Evolutionary conservation across 2,113 vertebrate species (phyloP), one percentile per base, ranked within the genome.

Genomic region (Mobula hypostoma): DNA sequence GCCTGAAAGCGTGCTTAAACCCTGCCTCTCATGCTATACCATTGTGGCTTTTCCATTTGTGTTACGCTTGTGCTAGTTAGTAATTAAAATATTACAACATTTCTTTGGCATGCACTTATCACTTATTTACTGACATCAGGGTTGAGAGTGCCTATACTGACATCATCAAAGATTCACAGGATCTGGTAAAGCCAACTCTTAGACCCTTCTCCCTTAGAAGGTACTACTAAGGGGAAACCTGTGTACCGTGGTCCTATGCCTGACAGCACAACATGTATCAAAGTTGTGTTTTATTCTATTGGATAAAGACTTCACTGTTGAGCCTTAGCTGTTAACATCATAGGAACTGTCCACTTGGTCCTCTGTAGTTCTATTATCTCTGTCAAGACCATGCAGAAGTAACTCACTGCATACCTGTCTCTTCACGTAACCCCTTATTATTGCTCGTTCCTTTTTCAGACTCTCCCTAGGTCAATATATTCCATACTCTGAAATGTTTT

Each of bases 81-180:
- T 29, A 36, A 93, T 70, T 72, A 92, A 92, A 92, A 92, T 72
- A 72, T 92, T 92, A 92, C 66, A 92, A 92, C 90, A 72, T 36
- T 72, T 93, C 68, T 93, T 70, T 21, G 36, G 70, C 68, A 74
- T 93, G 91, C 91, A 93, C 68, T 76, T 27, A 93, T 74, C 91
- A 93, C 36, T 48, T 29, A 72, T 74, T 72, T 72, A 32, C 91
- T 76, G 32, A 2, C 32, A 48, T 36, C 15, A 72, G 36, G 63
- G 68, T 76, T 76, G 19, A 56, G 70, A 74, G 74, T 93, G 9
- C 91, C 70, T 36, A 12, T 8, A 56, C 70, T 72, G 32, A 29
- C 91, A 19, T 32, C 61, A 66, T 66, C 32, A 66, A 66, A 90
- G n/a, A 32, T 32, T 12, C 1, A 19, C n/a, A 24, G 27, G 29